phyloP scores from a whole-genome alignment of 2,113 vertebrate genomes.

The Onychorhynchus coronatus region DNA sequence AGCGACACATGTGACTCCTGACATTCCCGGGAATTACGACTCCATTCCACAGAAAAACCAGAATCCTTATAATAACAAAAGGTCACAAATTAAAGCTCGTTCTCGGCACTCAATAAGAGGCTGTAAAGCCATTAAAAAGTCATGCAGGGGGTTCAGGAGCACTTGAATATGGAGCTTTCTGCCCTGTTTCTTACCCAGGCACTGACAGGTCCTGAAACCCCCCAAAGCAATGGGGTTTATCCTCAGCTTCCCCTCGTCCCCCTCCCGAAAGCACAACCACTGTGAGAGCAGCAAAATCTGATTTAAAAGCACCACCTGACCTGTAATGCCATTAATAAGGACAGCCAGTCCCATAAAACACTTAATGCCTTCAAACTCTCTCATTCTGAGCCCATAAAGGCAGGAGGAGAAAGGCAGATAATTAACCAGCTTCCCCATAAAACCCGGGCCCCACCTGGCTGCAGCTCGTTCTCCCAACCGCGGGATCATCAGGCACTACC shows the following conservation, averaged over 20 bases:
- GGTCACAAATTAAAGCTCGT: not conserved
- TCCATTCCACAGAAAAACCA: not conserved
- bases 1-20: not conserved
- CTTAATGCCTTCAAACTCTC: not conserved
- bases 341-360: constrained; percentile 2
- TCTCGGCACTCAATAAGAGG: not conserved
- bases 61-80: not conserved
- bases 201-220: not conserved
- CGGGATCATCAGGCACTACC: not conserved
- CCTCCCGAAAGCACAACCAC: not conserved
- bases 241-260: not conserved
- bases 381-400: not conserved
- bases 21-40: not conserved
- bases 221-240: not conserved
- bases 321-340: not conserved
- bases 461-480: not conserved
- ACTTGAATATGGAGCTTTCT: not conserved
- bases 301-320: not conserved
- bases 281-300: not conserved
- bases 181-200: not conserved
- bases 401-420: not conserved
- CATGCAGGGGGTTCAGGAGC: not conserved
- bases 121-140: not conserved
- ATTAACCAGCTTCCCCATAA: not conserved
- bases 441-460: not conserved